These are phyloP conservation scores for Brenthis hecate DNA, from an alignment of 2,888 invertebrate genomes.

Conservation along the genomic window DNA sequence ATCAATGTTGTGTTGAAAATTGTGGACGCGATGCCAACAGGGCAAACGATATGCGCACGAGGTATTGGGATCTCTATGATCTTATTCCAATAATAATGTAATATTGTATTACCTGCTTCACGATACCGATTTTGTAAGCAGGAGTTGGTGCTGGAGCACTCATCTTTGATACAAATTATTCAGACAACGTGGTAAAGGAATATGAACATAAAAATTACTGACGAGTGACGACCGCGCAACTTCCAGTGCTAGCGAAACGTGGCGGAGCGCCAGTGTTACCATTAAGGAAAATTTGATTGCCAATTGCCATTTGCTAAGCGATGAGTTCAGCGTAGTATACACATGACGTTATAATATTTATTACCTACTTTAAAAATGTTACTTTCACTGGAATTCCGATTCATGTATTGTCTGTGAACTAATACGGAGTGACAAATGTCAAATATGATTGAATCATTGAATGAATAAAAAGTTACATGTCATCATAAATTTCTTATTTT, in stretches of 20 bases:
- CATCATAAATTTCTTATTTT: too few species aligned
- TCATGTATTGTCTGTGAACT: conserved; percentile 4
- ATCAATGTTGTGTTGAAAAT: conserved; percentile 35
- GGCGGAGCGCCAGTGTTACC: conserved; percentile 69
- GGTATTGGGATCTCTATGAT: conserved; percentile 50
- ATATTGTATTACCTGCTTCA: conserved; percentile 73
- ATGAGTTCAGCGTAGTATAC: too few species aligned
- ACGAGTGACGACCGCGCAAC: conserved; percentile 53
- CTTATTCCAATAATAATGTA: conserved; percentile 44
- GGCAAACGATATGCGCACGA: conserved; percentile 73
- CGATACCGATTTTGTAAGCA: conserved; percentile 72
- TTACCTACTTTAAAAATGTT: background rate
- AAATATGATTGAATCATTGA: background rate
- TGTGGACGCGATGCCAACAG: conserved; percentile 68
- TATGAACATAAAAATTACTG: conserved; percentile 56
- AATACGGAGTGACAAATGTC: conserved; percentile 1
- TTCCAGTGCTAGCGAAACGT: conserved; percentile 75
- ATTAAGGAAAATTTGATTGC: conserved; percentile 44
- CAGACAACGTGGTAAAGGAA: conserved; percentile 53
- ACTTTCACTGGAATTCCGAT: conserved; percentile 5
- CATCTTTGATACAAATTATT: conserved; percentile 61
- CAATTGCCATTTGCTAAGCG: background rate
- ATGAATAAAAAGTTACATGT: background rate
- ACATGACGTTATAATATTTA: background rate
- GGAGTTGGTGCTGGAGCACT: conserved; percentile 69